Evolutionary conservation across 2,113 vertebrate species (phyloP), one percentile per base, ranked within the genome.

Genomic region (Rhinoptilus africanus): DNA sequence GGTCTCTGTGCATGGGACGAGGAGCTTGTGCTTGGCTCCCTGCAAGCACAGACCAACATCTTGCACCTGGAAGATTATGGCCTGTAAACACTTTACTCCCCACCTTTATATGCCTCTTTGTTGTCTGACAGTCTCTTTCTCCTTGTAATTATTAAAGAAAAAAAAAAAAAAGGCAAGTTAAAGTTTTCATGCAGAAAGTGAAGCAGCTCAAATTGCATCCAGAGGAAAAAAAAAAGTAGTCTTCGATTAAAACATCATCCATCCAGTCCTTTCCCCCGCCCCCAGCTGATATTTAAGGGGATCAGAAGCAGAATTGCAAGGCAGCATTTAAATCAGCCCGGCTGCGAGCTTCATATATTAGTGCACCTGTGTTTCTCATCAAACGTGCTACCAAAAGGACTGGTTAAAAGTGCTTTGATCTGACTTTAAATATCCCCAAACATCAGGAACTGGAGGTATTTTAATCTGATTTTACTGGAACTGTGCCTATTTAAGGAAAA

Each of bases 341-440:
- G 82, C 92, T 89, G 66, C 56, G 67, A 57, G 95, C 85, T 77
- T n/a, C 89, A 10, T 83, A 59, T 91, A 69, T 78, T 87, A 78
- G 89, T 95, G 94, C 97, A 97, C 97, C 97, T 98, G 97, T 97
- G 97, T 98, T 98, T 98, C 96, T 97, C 96, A 97, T 97, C 97
- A 98, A 96, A 97, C 1, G 60, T 95, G 96, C 96, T 97, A 97
- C 97, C 96, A 97, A 96, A 97, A 97, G 91, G 75, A 47, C 89
- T 92, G 95, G 94, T 94, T 97, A 94, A 56, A 85, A 92, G 85
- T 10, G 77, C 97, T 98, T 98, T 98, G 97, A 97, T 97, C 96
- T 97, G 91, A 88, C 91, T 97, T 97, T 97, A 98, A 97, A 97
- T 97, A 97, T 96, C 92, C 85, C 96, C 91, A 91, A 97, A 95